A percentile compares a stretch with the other conserved stretches of the same genome.
These are phyloP conservation scores for Manis crassicaudata DNA, from an alignment of 2,797 vertebrate species.

Conservation along the genomic window DNA sequence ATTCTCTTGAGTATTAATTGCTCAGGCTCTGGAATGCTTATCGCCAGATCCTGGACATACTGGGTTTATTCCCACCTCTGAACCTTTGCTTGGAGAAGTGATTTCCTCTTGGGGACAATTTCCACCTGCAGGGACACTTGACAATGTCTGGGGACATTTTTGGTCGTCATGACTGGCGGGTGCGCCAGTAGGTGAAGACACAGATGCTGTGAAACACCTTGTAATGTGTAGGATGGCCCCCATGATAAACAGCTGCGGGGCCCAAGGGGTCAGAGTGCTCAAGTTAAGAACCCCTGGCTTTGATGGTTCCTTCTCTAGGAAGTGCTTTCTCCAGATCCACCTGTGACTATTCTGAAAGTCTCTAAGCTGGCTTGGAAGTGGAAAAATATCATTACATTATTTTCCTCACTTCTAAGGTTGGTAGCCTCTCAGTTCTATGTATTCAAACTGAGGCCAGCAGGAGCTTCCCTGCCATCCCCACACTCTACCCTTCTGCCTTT, in stretches of 20 bases:
- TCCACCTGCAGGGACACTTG: background rate
- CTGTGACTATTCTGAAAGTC: background rate
- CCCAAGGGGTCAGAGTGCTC: background rate
- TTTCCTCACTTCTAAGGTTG: background rate
- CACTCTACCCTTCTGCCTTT: background rate
- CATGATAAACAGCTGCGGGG: accelerated
- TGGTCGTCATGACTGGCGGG: background rate
- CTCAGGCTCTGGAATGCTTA: background rate
- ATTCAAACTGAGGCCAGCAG: background rate
- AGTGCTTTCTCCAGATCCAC: accelerated
- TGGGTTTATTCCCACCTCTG: background rate
- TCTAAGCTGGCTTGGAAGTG: background rate
- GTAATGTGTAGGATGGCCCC: accelerated
- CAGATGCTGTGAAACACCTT: background rate
- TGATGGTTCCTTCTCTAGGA: background rate
- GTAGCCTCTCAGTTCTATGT: background rate
- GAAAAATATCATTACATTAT: background rate
- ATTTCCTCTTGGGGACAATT: background rate
- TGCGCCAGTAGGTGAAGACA: background rate
- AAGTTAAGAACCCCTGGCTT: background rate
- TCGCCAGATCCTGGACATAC: background rate
- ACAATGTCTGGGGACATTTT: background rate
- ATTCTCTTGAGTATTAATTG: background rate
- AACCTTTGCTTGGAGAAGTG: background rate
- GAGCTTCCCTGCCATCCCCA: no score